Base-by-base conservation (phyloP, 1,140 invertebrate species). In the Trichoplusia ni region DNA sequence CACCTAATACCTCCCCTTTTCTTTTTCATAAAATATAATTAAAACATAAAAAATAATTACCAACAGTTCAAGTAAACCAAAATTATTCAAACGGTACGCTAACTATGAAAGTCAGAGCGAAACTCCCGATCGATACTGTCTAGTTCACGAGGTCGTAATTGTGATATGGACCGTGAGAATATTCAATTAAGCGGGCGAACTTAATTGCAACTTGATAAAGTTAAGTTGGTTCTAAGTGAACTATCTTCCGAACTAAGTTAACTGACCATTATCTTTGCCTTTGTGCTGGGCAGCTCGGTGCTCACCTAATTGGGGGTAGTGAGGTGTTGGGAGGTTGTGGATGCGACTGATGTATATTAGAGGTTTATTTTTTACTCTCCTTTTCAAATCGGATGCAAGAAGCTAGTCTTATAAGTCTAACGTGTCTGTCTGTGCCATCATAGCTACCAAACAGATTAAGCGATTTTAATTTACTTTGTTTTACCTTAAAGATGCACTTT, bases 131-230 rank as follows among this genome's bases (percentile, higher is more conserved):
- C 84, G 75, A 87, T 89, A 77, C 29, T 63, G 74, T 61, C 64
- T 71, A 80, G 82, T 86, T 86, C 86, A 87, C 59, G 79, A 70
- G 84, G 86, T 77, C 77, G 78, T 86, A 86, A 78, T 79, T 84
- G 81, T 84, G 79, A 86, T 77, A 82, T 82, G 82, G 79, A 44
- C 79, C 86, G 82, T 89, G 86, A 82, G 86, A 87, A 86, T 87
- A 89, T 89, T 89, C 80, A 84, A 89, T 89, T 87, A 87, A 74
- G 72, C 65, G 53, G 65, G 76, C 76, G 72, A 74, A 85, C 84
- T 89, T 89, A 89, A 89, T 87, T 87, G 83, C 79, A 82, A 86
- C 80, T 89, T 89, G 86, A 89, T 85, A 89, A 85, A 87, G 82
- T 86, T 82, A 86, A 82, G 80, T 82, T 81, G 65, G 73, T 63